These are phyloP conservation scores for Agapornis roseicollis DNA, from an alignment of 2,113 vertebrate genomes.

Conservation along the genomic window DNA sequence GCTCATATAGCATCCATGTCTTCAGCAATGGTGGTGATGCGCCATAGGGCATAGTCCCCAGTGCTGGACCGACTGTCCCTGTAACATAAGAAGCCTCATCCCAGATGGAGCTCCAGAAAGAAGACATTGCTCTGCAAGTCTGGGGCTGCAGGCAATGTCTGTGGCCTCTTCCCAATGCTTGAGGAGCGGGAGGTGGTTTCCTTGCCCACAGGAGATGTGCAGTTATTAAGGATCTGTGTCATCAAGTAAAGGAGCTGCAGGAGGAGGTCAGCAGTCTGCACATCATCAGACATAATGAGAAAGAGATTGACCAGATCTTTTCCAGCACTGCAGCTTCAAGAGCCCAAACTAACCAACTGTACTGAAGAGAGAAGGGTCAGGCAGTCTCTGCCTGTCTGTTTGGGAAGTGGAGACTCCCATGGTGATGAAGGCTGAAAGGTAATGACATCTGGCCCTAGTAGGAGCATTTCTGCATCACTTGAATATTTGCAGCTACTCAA, in stretches of 20 bases:
- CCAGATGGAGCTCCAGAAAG: not conserved
- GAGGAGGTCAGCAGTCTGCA: not conserved
- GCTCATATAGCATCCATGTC: not conserved
- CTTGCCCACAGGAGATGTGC: not conserved
- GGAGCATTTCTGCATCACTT: not conserved
- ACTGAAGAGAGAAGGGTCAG: not conserved
- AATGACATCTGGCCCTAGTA: not conserved
- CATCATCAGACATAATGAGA: not conserved
- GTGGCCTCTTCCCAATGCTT: not conserved
- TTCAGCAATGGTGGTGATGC: not conserved
- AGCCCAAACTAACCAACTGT: not conserved
- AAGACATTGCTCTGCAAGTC: not conserved
- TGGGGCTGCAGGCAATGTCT: not conserved
- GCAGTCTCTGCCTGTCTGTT: not conserved
- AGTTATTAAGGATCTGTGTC: not conserved
- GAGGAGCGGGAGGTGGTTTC: not conserved
- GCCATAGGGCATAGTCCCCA: not conserved
- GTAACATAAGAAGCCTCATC: not conserved
- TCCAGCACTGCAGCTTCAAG: not conserved
- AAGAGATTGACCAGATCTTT: not conserved
- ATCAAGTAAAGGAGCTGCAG: not conserved
- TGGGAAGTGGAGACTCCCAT: not conserved
- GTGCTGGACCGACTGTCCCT: not conserved
- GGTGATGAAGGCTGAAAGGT: not conserved
- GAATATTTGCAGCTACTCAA: not conserved